Evolutionary conservation across 2,797 vertebrate genomes (phyloP).

Genomic region (Helarctos malayanus): DNA sequence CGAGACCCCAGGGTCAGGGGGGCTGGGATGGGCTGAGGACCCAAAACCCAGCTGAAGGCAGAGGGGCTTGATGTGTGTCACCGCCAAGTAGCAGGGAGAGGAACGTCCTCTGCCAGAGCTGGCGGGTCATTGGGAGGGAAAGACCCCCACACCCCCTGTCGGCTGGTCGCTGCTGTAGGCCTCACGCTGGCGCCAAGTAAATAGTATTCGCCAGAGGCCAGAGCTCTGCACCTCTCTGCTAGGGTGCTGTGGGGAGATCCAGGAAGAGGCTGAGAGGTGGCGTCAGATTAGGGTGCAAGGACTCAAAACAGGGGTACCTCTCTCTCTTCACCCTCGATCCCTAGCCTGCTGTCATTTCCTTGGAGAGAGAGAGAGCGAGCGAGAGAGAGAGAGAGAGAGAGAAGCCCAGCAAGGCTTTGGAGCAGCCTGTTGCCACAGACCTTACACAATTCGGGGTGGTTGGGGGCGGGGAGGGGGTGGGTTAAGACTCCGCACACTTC

Average conservation of each 20-base stretch:
- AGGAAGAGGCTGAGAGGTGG: background rate
- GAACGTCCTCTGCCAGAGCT: background rate
- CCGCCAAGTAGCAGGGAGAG: background rate
- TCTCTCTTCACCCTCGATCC: background rate
- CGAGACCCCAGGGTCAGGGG: background rate
- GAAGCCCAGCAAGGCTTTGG: background rate
- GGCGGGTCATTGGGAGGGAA: background rate
- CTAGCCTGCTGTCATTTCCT: background rate
- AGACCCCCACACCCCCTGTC: rapidly evolving
- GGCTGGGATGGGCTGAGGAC: background rate
- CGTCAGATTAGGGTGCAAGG: background rate
- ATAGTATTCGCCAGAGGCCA: background rate
- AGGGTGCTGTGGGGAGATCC: too few species aligned
- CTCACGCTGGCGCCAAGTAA: background rate
- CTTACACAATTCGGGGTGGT: background rate
- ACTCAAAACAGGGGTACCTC: background rate
- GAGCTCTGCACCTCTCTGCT: background rate
- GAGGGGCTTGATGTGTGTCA: background rate
- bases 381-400: background rate
- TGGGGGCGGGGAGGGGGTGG: background rate
- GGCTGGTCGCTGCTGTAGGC: background rate
- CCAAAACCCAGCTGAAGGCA: background rate
- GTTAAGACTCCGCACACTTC: background rate
- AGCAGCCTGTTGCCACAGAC: background rate
- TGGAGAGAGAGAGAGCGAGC: background rate